Base-by-base conservation (phyloP, 2,888 invertebrate species). In the Platypus cylindrus region DNA sequence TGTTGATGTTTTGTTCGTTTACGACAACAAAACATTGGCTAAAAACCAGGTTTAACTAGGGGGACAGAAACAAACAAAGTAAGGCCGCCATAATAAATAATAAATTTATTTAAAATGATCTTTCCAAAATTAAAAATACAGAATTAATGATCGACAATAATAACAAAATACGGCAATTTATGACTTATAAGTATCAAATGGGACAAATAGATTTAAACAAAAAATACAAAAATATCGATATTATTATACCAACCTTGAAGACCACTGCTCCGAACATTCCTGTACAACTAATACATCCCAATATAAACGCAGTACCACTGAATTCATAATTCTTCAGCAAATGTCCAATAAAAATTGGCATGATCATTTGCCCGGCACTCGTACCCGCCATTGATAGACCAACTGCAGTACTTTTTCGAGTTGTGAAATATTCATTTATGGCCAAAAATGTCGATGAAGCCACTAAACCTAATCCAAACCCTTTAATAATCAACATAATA, bases 351-450 rank as follows among this genome's bases (percentile, higher is more conserved):
- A 79, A 62, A 51, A 77, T 78, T 3, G 82, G 82, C 68, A 82
- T 75, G 40, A 78, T 54, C 56, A 79, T 76, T 55, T 81, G 79
- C 3, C 82, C 82, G 16, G 80, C 59, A 39, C 81, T 79, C 43
- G 81, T 79, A 36, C 82, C 82, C 16, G 78, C 78, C 62, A 81
- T 70, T 1, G 80, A 74, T 17, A 81, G 62, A 2, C 81, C 81
- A 34, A 81, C 78, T n/a, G 82, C 82, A 24, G 75, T 68, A 40
- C 76, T 76, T 47, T 78, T 73, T 53, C 65, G 71, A 36, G 65
- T 64, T 37, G 66, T 71, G 52, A 82, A 83, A 57, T 80, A 82
- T 15, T 73, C 68, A 55, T 77, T 78, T 40, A 80, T 73, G 17
- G 76, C 73, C 49, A 80, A 71, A 56, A 81, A 79, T 17, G 77